phyloP scores from a whole-genome alignment of 2,113 vertebrate species.

The Microcebus ravelobensis region DNA sequence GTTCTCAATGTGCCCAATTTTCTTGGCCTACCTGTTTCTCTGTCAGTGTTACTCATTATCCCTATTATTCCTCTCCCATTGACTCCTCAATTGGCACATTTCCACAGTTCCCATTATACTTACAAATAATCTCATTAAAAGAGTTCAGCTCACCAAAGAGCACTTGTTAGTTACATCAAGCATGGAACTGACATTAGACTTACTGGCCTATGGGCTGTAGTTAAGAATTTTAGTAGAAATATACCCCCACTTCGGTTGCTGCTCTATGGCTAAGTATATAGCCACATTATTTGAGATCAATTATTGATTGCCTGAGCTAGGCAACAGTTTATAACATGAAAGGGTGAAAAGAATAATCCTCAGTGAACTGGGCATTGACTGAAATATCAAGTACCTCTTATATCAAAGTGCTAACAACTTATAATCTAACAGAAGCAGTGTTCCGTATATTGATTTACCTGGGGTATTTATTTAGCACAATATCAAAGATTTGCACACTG shows the following conservation, averaged over 20 bases:
- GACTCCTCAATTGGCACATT: conserved; percentile 59
- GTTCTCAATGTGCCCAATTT: not conserved
- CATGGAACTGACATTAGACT: conserved; percentile 18
- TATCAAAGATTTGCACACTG: not conserved
- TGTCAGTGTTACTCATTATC: conserved; percentile 7
- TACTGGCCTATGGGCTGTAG: not conserved
- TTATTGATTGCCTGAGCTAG: conserved; percentile 22
- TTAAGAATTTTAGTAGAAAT: conserved; percentile 45
- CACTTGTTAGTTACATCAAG: conserved; percentile 48
- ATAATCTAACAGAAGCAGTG: not conserved
- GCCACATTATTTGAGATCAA: conserved; percentile 21
- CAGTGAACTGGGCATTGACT: conserved; percentile 18
- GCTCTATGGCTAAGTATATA: not conserved
- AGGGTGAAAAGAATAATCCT: not conserved
- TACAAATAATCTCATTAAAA: conserved; percentile 74
- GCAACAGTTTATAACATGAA: conserved; percentile 46
- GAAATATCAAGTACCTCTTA: conserved; percentile 67
- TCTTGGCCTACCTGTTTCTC: conserved; percentile 29
- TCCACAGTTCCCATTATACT: conserved; percentile 64
- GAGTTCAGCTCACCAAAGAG: conserved; percentile 52
- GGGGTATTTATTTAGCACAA: not conserved
- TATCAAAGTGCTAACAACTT: conserved; percentile 16
- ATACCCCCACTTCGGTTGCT: not conserved
- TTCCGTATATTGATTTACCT: not conserved
- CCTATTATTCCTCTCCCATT: conserved; percentile 17